phyloP scores from a whole-genome alignment of 2,888 invertebrate species.

The Tinea trinotella region DNA sequence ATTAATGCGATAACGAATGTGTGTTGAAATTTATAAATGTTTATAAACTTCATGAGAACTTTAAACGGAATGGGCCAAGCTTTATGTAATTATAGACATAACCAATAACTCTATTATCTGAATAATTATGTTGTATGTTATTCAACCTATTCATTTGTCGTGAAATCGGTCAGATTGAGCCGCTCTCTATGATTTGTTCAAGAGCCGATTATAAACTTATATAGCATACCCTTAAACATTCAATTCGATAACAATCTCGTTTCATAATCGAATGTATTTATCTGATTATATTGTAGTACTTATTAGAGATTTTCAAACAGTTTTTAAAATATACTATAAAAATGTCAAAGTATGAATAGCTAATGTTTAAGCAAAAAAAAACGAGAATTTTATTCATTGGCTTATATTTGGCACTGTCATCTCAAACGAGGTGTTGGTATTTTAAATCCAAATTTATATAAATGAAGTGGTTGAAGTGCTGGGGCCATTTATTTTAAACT shows the following conservation, averaged over 20 bases:
- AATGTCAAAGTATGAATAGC: too few relatives aligned
- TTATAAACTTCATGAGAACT: not conserved
- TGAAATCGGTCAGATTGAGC: conserved; percentile 6
- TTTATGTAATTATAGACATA: conserved; percentile 1
- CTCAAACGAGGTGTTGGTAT: too few relatives aligned
- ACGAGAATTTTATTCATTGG: too few relatives aligned
- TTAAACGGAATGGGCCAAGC: not conserved
- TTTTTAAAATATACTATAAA: too few relatives aligned
- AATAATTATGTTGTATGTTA: conserved; percentile 35
- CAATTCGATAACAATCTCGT: not conserved
- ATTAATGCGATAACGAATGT: conserved; percentile 5
- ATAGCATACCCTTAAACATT: not conserved
- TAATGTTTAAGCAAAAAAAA: too few relatives aligned
- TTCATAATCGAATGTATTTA: too few relatives aligned
- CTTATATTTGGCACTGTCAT: too few relatives aligned
- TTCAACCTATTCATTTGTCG: conserved; percentile 12
- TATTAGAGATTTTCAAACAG: too few relatives aligned
- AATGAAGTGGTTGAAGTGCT: too few relatives aligned
- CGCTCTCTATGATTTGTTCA: conserved; percentile 4
- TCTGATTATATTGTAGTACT: too few relatives aligned
- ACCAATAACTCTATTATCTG: conserved; percentile 53
- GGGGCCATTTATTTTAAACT: too few relatives aligned
- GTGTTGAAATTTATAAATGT: conserved; percentile 3
- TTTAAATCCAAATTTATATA: too few relatives aligned
- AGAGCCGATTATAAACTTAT: not conserved